Conservation (phyloP, 2,797 vertebrate genomes). For the Amphiprion clarkii region DNA sequence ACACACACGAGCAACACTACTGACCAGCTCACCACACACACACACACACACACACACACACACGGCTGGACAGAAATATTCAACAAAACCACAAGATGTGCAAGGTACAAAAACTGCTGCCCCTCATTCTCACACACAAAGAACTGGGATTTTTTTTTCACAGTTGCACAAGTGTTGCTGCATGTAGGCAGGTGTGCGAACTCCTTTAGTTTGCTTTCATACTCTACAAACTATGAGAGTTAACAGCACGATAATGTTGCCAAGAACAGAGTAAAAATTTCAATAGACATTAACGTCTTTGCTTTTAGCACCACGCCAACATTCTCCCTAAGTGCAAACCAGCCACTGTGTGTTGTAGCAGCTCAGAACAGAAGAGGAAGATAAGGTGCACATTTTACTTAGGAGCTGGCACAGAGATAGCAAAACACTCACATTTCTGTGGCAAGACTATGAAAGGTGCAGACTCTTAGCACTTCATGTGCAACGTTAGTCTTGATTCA, state of each 20-base stretch:
- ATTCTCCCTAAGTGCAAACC: not conserved
- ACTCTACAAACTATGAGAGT: not conserved
- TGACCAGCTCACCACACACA: slow-evolving; percentile 27
- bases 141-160: not conserved
- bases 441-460: not conserved
- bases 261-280: not conserved
- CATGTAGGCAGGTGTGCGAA: slow-evolving; percentile 11
- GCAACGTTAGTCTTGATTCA: slow-evolving; percentile 5
- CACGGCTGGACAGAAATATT: slow-evolving; percentile 35
- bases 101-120: slow-evolving; percentile 2
- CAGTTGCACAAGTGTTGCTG: not conserved
- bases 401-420: not conserved
- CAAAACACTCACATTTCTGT: not conserved
- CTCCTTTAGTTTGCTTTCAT: slow-evolving; percentile 16
- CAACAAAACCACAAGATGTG: slow-evolving; percentile 20
- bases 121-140: not conserved
- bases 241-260: not conserved
- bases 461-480: slow-evolving; percentile 7
- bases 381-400: not conserved
- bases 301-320: slow-evolving; percentile 18
- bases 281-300: slow-evolving; percentile 7
- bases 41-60: slow-evolving; percentile 20
- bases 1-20: slow-evolving; percentile 6
- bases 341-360: not conserved
- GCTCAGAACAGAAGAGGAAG: slow-evolving; percentile 2